phyloP scores from a whole-genome alignment of 2,113 vertebrate genomes.

The Melanerpes formicivorus region DNA sequence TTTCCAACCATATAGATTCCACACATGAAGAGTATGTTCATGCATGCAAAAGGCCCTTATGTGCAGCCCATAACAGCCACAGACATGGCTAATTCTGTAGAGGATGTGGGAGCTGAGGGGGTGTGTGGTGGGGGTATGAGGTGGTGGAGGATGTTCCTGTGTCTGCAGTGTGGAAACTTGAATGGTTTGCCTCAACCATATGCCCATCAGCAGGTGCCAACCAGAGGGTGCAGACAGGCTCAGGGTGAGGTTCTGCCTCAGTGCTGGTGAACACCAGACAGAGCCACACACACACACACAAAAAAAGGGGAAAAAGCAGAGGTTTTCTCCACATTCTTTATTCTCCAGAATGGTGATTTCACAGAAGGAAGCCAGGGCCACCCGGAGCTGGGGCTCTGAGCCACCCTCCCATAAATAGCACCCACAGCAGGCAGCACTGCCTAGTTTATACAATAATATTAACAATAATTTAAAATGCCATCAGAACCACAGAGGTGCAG shows the following conservation, averaged over 20 bases:
- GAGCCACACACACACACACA: background rate
- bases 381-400: background rate
- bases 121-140: background rate
- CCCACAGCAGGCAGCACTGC: background rate
- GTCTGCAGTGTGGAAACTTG: background rate
- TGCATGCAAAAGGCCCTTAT: background rate
- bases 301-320: background rate
- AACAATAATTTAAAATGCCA: background rate
- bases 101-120: background rate
- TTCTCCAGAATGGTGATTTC: background rate
- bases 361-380: background rate
- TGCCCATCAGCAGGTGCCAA: background rate
- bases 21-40: background rate
- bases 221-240: background rate
- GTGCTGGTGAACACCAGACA: background rate
- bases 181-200: background rate
- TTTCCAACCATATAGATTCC: too few relatives aligned
- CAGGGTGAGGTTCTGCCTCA: background rate
- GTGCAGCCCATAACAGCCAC: too few relatives aligned
- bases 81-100: background rate
- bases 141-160: background rate
- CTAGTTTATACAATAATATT: background rate
- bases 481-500: background rate
- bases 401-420: background rate
- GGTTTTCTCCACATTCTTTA: conserved; percentile 13